Base-by-base conservation (phyloP, 1,140 invertebrate genomes). In the Cyclargus thomasi region DNA sequence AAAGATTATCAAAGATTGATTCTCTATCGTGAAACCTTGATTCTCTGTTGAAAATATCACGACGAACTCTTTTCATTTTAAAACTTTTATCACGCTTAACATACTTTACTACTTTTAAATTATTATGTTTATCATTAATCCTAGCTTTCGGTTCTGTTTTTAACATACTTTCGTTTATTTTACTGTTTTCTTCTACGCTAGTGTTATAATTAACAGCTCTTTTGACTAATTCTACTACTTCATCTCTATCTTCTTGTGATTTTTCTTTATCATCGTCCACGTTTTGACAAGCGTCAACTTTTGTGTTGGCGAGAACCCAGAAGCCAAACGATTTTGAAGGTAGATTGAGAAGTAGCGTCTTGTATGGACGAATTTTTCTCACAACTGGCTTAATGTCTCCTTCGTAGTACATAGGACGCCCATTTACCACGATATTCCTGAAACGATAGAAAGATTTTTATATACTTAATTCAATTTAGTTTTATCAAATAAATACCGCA, bases 281-380 rank as follows among this genome's bases (percentile, higher is more conserved):
- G 20, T 59, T 59, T 21, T 59, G 73, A 67, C 89, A 91, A 7
- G 86, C 82, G 66, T 87, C 73, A 1, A 93, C 85, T 78, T 92
- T 88, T 1, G 92, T 80, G 65, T 90, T 90, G 1, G 92, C 91
- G 10, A 93, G 67, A 3, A 93, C 90, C 92, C 92, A 93, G 73
- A 93, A 93, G 0, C 92, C 92, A 57, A 93, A 92, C 2, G 88
- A 87, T 65, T 91, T 91, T 0, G 92, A 83, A 16, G 92, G 91
- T 2, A 93, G 67, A 35, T 87, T 89, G 7, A 93, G 67, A 22
- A 88, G 74, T 0, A 92, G 65, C 0, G 86, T 90, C 67, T 91
- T 87, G 53, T 84, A 88, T 23, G 85, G 86, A 53, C 88, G 74
- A 16, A 88, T 78, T 2, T 73, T 80, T 68, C 86, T 83, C 0